Evolutionary conservation across 2,888 invertebrate genomes (phyloP).

Genomic region (Drosophila prostipennis): DNA sequence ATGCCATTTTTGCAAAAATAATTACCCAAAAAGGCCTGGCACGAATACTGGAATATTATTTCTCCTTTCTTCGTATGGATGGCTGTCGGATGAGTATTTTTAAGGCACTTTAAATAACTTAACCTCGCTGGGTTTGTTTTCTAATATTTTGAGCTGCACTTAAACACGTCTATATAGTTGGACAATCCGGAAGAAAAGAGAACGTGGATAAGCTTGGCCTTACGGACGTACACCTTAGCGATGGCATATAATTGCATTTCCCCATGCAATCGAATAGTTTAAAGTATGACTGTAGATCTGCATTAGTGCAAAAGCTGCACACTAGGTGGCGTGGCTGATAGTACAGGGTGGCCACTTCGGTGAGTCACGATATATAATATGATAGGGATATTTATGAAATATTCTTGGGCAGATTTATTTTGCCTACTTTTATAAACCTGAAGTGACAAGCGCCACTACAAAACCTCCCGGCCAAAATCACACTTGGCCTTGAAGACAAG

Average conservation of each 20-base stretch:
- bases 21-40: conserved; percentile 1
- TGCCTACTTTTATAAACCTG: too few species aligned
- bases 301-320: neutral
- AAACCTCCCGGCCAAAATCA: too few species aligned
- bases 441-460: too few species aligned
- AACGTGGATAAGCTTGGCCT: too few species aligned
- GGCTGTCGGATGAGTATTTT: too few species aligned
- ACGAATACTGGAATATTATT: conserved; percentile 1
- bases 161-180: neutral
- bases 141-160: neutral
- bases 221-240: neutral
- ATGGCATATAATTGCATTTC: too few species aligned
- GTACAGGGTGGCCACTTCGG: neutral
- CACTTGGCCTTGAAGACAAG: too few species aligned
- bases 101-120: neutral
- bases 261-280: too few species aligned
- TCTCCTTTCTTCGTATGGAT: neutral
- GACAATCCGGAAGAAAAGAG: conserved; percentile 1
- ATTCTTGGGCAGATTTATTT: conserved; percentile 1
- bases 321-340: neutral
- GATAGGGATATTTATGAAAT: neutral
- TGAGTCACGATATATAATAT: too few species aligned
- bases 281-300: neutral
- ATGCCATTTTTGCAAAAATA: too few species aligned
- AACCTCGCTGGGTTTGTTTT: neutral